Percentiles rank a stretch among this genome's conserved stretches.
Conservation (phyloP, 1,140 invertebrate genomes). For the Procambarus clarkii region DNA sequence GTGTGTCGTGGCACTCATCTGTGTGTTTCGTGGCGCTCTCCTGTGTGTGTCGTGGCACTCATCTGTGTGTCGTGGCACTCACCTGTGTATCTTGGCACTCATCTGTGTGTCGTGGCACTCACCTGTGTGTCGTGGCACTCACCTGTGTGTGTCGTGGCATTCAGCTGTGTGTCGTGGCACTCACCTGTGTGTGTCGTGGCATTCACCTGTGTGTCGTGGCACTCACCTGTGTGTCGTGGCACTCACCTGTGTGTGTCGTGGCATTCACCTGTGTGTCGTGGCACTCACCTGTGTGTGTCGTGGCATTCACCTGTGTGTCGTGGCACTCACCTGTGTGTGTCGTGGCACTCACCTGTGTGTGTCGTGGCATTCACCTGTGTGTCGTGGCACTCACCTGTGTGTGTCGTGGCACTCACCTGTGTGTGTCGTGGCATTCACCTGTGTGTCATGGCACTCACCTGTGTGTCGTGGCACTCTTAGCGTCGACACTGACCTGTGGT, state of each 20-base stretch:
- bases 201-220: background rate
- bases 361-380: no score
- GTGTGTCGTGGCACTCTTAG: background rate
- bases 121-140: no score
- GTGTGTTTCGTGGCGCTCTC: no score
- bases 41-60: no score
- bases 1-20: no score
- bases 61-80: no score
- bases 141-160: background rate
- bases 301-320: background rate
- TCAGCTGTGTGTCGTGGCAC: background rate
- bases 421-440: background rate
- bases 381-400: no score
- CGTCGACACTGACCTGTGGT: background rate
- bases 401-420: no score
- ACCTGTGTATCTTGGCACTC: no score
- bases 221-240: background rate
- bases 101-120: no score
- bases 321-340: background rate
- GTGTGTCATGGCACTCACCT: background rate
- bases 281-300: background rate
- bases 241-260: background rate
- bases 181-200: background rate
- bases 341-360: background rate
- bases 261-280: background rate